phyloP scores from a whole-genome alignment of 2,113 vertebrate species.

The Oncorhynchus clarkii region DNA sequence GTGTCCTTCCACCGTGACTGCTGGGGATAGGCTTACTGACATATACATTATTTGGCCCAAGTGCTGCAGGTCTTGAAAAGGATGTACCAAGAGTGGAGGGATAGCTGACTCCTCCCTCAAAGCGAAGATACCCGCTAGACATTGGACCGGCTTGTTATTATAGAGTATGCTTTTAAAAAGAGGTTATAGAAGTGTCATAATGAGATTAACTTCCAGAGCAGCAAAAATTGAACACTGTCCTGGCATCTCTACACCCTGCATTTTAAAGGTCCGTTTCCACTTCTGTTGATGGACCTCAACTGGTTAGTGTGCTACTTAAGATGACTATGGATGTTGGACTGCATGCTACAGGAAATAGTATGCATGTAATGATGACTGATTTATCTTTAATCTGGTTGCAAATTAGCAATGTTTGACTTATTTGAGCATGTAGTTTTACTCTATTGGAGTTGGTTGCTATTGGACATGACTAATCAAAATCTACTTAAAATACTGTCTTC shows the following conservation, averaged over 20 bases:
- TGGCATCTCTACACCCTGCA: constrained; percentile 7
- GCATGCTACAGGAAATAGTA: not conserved
- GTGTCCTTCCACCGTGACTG: constrained; percentile 36
- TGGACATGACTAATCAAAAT: no score
- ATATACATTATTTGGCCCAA: constrained; percentile 36
- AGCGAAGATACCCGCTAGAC: constrained; percentile 35
- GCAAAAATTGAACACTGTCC: not conserved
- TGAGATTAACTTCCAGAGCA: constrained; percentile 2
- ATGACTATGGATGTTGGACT: no score
- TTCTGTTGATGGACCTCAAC: not conserved
- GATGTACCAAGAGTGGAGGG: constrained; percentile 17
- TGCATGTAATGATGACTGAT: no score
- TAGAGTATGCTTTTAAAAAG: constrained; percentile 34
- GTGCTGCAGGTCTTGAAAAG: constrained; percentile 45
- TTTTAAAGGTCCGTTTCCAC: constrained; percentile 32
- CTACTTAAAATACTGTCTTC: no score
- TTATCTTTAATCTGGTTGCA: no score
- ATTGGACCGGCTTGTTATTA: constrained; percentile 21
- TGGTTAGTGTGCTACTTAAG: not conserved
- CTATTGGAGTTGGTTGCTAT: no score
- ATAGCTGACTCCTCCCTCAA: constrained; percentile 59
- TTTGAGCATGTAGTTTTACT: no score
- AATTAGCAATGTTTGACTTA: no score
- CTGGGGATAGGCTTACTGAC: constrained; percentile 61
- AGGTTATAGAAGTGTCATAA: constrained; percentile 10